Evolutionary conservation across 2,797 vertebrate species (phyloP), one percentile per base, ranked within the genome.

Genomic region (Sebastes trivittatus): DNA sequence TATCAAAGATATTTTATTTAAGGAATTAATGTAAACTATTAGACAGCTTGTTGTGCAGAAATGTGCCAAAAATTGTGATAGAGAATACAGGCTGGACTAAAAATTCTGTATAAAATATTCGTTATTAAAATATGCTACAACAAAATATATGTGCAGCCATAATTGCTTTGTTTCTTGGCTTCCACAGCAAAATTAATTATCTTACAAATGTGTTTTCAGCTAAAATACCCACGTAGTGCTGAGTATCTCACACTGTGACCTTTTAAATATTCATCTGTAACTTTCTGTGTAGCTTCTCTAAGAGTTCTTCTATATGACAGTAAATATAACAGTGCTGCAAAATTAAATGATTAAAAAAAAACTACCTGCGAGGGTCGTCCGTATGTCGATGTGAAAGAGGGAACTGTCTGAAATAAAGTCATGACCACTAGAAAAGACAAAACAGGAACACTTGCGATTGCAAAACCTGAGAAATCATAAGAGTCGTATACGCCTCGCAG

Each of bases 371-470:
- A 55, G 20, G 36, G 27, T 46, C 2, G 11, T 76, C 34, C 13
- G 6, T 49, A 34, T 71, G 80, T 67, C 18, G 76, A 13, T 71
- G 67, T 78, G 61, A 90, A 95, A 95, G 67, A 88, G 63, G 88
- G 92, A 95, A 93, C 81, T 82, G 72, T 75, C 71, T 52, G 72
- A 81, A 93, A 89, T 90, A 88, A 87, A 92, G 87, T 86, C 80
- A 63, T 69, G 78, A 77, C 79, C 65, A 69, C 83, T 59, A 87
- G 77, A 88, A 81, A 90, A 82, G 49, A 87, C 67, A 86, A 92
- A 95, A 94, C 87, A 89, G 93, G 94, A 95, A 95, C 92, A 88
- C 70, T 49, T 74, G 36, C 46, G 5, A 90, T 93, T 95, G 93
- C 93, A 89, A 92, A 94, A 94, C 78, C 67, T 59, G 38, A 77